Evolutionary conservation across 2,888 invertebrate genomes (phyloP), one percentile per base, ranked within the genome.

Genomic region (Apotomis betuletana): DNA sequence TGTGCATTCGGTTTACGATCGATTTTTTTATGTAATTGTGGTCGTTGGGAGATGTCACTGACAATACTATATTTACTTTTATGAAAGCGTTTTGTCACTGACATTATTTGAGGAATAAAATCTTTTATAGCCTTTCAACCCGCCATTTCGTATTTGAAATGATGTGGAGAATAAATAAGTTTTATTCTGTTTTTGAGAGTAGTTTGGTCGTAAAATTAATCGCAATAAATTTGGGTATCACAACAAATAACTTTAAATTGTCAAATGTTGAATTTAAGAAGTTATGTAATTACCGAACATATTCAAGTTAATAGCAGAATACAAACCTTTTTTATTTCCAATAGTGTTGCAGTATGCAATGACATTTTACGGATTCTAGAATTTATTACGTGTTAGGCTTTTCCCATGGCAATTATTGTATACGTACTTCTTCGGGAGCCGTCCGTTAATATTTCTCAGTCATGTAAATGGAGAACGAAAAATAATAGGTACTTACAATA

Each of bases 1-100:
- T 38, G 63, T 57, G 55, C 46, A 65, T 70, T 70, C 9, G n/a
- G 51, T 64, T 70, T 54, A 54, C 49, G 36, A 61, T 67, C 27
- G 68, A 44, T 27, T 61, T 71, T 61, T 71, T 61, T 61, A 60
- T 61, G 5, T 59, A 57, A 44, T 67, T 38, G 55, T 62, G 46
- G 59, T 38, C 52, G 57, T 65, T 65, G 41, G n/a, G 15, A 15
- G 15, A 38, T 6, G 41, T 6, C 55, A 55, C 27, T 55, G 62
- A 64, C 38, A 67, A 60, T 61, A 61, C 12, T 2, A 41, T 70
- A 65, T 65, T 59, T 60, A 64, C 44, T 61, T 55, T 46, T 57
- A 46, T 61, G 27, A 68, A 54, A 49, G 49, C 41, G 54, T 36
- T 57, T 64, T 64, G 64, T 54, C 63, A 64, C 5, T 8, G 36